Evolutionary conservation across 2,888 invertebrate species (phyloP), one percentile per base, ranked within the genome.

Genomic region (Frankliniella fusca): DNA sequence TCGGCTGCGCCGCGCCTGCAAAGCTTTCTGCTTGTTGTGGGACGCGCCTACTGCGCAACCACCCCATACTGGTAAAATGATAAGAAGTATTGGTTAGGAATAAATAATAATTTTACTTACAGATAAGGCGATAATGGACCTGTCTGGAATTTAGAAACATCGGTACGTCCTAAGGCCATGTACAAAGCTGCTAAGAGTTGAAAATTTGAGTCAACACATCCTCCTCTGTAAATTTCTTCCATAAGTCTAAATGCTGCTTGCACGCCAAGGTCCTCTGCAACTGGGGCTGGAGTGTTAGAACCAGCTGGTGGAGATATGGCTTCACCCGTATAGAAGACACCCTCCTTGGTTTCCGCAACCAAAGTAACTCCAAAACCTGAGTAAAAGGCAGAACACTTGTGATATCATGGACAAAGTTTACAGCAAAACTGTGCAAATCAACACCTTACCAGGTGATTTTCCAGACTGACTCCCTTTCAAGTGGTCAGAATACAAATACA

Each of bases 401-500:
- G 23, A 18, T 5, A 10, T 54, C 18, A 11, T 27, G 23, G 38
- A 0, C 5, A 70, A 76, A 70, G 9, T 54, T 48, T 49, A 81
- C n/a, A 49, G 79, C 3, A 15, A 82, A 48, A 80, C 1, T 48
- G 20, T 23, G 18, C 48, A 27, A 48, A 12, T 61, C n/a, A 61
- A 80, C 50, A 48, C 80, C 65, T 80, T 85, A 87, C 89, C 95
- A 0, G 96, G 95, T 85, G 95, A 95, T 87, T 94, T 96, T 84
- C 99, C 98, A 9, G 97, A 94, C 85, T 94, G 92, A 83, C 93
- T 92, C 0, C 98, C 97, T 86, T 94, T 94, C 85, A 94, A 92
- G 87, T 97, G 97, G 89, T 99, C 99, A 0, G 96, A 95, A 86
- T 95, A 94, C 84, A 99, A 96, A 87, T 96, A 99, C 82, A 99